Conservation (phyloP, 2,888 invertebrate genomes). For the Patella pellucida region DNA sequence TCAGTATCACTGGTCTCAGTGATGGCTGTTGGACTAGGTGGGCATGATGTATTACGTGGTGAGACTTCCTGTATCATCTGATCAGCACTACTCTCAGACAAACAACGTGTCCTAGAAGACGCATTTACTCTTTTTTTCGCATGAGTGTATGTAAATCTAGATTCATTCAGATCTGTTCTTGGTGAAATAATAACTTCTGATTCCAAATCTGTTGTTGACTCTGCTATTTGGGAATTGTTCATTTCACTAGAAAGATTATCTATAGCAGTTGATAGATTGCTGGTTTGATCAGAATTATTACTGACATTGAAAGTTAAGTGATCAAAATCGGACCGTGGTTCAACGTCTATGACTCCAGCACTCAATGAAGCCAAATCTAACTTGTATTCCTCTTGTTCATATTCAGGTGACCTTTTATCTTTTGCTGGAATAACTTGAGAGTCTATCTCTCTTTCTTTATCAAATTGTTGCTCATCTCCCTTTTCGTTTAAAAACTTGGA, state of each 20-base stretch:
- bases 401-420: not conserved
- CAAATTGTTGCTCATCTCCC: conserved; percentile 15
- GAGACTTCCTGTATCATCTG: not conserved
- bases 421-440: conserved; percentile 35
- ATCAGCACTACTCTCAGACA: conserved; percentile 1
- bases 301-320: not conserved
- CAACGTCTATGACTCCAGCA: not conserved
- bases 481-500: conserved; percentile 73
- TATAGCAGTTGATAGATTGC: too few species aligned
- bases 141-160: not conserved
- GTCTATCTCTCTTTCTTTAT: conserved; percentile 26
- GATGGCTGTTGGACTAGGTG: too few species aligned
- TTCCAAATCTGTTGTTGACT: not conserved
- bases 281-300: not conserved
- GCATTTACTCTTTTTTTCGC: not conserved
- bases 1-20: too few species aligned
- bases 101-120: not conserved
- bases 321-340: not conserved
- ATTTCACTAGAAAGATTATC: too few species aligned
- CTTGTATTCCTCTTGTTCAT: not conserved
- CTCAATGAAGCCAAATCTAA: not conserved
- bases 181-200: not conserved
- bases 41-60: too few species aligned
- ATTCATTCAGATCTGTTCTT: not conserved
- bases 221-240: not conserved